Conservation (phyloP, 2,888 invertebrate genomes). For the Hipparchia semele region DNA sequence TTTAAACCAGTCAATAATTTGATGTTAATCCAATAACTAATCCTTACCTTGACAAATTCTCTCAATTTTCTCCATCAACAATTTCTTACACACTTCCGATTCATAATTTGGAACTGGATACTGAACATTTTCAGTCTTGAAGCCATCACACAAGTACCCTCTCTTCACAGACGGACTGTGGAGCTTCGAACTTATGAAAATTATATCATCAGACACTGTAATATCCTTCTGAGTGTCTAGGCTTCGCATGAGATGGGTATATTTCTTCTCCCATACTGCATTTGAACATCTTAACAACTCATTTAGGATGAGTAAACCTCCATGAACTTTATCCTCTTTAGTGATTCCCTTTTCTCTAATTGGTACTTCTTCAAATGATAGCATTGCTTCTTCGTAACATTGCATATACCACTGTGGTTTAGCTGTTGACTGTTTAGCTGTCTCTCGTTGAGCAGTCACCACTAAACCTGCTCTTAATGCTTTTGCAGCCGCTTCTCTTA, state of each 20-base stretch:
- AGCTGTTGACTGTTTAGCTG: conserved; percentile 94
- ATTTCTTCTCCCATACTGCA: conserved; percentile 92
- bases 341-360: conserved; percentile 89
- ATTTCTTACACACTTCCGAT: conserved; percentile 92
- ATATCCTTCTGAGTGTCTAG: conserved; percentile 75
- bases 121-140: conserved; percentile 78
- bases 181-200: conserved; percentile 83
- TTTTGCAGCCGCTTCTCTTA: conserved; percentile 96
- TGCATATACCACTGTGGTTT: conserved; percentile 96
- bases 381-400: conserved; percentile 95
- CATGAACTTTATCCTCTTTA: conserved; percentile 96
- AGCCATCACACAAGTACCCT: conserved; percentile 75
- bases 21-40: not conserved
- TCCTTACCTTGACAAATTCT: conserved; percentile 86
- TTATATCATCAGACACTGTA: conserved; percentile 79
- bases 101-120: conserved; percentile 87
- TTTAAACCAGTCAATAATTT: not conserved
- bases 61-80: conserved; percentile 92
- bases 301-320: conserved; percentile 95
- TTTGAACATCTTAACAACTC: conserved; percentile 96
- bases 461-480: conserved; percentile 97
- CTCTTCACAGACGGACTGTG: conserved; percentile 84
- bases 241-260: conserved; percentile 87
- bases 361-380: conserved; percentile 87
- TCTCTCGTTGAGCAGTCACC: conserved; percentile 97